A percentile compares a stretch with the other conserved stretches of the same genome.
These are phyloP conservation scores for Drosophila burlai DNA, from an alignment of 1,140 invertebrate genomes.

Conservation along the genomic window DNA sequence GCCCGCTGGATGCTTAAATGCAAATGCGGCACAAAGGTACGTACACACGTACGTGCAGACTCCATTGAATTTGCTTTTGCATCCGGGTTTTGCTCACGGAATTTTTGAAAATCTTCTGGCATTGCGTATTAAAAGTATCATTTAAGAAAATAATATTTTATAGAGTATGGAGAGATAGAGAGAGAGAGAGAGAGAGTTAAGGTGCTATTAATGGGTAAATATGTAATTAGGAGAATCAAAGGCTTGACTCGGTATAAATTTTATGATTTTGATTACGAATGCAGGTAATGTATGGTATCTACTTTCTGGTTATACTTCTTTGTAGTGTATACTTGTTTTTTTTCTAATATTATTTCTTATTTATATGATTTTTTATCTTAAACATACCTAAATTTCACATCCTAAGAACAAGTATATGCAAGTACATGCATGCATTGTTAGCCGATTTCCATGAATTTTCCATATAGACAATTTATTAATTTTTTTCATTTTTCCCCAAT, in stretches of 20 bases:
- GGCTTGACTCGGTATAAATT: not conserved
- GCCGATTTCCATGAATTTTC: not conserved
- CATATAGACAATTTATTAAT: not conserved
- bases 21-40: slow-evolving; percentile 17
- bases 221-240: not conserved
- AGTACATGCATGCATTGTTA: not conserved
- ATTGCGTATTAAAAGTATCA: not conserved
- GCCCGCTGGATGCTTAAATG: slow-evolving; percentile 8
- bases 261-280: not conserved
- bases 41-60: not conserved
- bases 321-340: not conserved
- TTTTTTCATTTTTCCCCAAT: not conserved
- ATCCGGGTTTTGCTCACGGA: slow-evolving; percentile 4
- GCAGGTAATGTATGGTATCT: not conserved
- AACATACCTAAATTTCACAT: not conserved
- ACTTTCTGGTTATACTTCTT: not conserved
- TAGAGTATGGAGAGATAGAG: too few relatives aligned
- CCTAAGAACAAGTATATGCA: not conserved
- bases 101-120: slow-evolving; percentile 3
- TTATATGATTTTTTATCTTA: not conserved
- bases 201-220: not conserved
- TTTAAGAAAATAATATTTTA: slow-evolving; percentile 9
- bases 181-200: too few relatives aligned
- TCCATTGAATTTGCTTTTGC: slow-evolving; percentile 7
- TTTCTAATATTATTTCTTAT: not conserved